phyloP scores from a whole-genome alignment of 2,797 vertebrate species.

The Scleropages formosus region DNA sequence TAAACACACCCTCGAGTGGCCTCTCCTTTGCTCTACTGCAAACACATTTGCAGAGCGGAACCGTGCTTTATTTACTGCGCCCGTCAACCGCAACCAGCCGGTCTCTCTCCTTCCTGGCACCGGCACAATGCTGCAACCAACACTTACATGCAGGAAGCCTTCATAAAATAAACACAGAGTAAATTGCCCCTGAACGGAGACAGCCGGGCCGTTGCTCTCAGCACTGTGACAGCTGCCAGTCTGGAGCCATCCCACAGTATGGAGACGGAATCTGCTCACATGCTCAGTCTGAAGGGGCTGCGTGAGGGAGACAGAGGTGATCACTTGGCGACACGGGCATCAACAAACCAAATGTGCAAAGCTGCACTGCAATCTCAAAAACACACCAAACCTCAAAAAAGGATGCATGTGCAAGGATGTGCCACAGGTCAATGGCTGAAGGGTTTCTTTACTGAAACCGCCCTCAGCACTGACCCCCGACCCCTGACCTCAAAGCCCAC shows the following conservation, averaged over 20 bases:
- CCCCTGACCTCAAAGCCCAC: conserved; percentile 55
- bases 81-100: no score
- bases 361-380: background rate
- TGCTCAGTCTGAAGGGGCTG: background rate
- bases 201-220: background rate
- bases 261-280: background rate
- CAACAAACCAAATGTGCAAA: background rate
- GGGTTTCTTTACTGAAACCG: no score
- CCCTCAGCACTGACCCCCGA: conserved; percentile 35
- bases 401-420: background rate
- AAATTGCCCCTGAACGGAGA: background rate
- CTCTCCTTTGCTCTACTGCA: no score
- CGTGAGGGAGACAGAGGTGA: no score
- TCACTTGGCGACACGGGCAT: background rate
- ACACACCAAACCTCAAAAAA: background rate
- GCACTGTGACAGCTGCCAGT: background rate
- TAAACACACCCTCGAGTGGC: no score
- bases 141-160: conserved; percentile 25
- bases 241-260: background rate
- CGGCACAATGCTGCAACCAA: background rate
- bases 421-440: no score
- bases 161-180: conserved; percentile 9
- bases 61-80: no score
- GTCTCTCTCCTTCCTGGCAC: background rate
- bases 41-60: no score